Conservation (phyloP, 2,888 invertebrate species). For the Nemotelus nigrinus region DNA sequence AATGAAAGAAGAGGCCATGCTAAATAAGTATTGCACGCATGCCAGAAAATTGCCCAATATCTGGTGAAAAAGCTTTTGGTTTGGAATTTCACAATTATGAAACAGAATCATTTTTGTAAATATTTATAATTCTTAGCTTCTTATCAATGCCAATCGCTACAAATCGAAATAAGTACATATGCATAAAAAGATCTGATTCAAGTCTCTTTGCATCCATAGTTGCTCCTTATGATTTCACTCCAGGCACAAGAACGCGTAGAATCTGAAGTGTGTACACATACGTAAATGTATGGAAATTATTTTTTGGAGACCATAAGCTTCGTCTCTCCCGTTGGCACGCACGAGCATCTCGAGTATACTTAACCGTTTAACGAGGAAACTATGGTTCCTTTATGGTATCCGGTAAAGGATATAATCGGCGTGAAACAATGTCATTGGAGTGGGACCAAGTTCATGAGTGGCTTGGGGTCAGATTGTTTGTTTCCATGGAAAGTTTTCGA, state of each 20-base stretch:
- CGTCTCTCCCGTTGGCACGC: slow-evolving; percentile 36
- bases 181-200: no score
- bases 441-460: slow-evolving; percentile 40
- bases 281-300: slow-evolving; percentile 39
- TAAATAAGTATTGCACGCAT: no score
- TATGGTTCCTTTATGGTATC: slow-evolving; percentile 45
- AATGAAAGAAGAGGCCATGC: no score
- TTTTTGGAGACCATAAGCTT: slow-evolving; percentile 23
- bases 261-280: background rate
- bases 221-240: no score
- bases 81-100: no score
- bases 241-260: background rate
- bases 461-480: slow-evolving; percentile 43
- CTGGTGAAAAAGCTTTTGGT: no score
- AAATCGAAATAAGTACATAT: no score
- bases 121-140: no score
- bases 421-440: slow-evolving; percentile 37
- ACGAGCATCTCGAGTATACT: slow-evolving; percentile 48
- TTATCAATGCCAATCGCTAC: no score
- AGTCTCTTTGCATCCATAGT: no score
- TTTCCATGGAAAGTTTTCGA: slow-evolving; percentile 30
- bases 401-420: slow-evolving; percentile 41
- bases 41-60: no score
- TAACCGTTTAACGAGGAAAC: slow-evolving; percentile 49
- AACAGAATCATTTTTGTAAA: no score